Percentiles rank a stretch among this genome's conserved stretches.
Evolutionary conservation across 2,888 invertebrate genomes (phyloP).

Genomic region (Drosophila recens): DNA sequence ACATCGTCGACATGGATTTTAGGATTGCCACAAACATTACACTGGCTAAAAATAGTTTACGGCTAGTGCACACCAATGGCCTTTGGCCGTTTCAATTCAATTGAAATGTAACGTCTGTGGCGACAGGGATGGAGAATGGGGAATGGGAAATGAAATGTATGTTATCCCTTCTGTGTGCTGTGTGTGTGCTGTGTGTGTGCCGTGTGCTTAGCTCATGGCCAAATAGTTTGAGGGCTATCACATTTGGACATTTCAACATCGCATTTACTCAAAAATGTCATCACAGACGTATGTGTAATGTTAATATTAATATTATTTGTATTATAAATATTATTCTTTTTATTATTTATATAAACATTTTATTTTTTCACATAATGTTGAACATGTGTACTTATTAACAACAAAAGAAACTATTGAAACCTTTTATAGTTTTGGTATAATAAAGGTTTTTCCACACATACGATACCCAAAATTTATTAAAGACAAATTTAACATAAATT

Average conservation of each 20-base stretch:
- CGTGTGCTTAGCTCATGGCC: conserved; percentile 50
- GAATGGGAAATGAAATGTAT: too few relatives aligned
- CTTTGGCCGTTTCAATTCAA: conserved; percentile 45
- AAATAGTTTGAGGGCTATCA: conserved; percentile 59
- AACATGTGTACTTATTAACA: too few relatives aligned
- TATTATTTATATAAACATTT: too few relatives aligned
- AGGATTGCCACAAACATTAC: conserved; percentile 18
- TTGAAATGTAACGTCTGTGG: conserved; percentile 29
- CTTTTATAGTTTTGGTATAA: too few relatives aligned
- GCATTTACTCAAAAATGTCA: conserved; percentile 48
- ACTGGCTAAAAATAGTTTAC: conserved; percentile 59
- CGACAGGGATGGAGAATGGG: neutral
- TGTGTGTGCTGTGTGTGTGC: conserved; percentile 4
- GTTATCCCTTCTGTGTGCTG: neutral
- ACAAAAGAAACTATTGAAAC: too few relatives aligned
- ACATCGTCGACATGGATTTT: conserved; percentile 33
- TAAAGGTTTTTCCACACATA: too few relatives aligned
- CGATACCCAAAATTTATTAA: too few relatives aligned
- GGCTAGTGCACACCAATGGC: conserved; percentile 17
- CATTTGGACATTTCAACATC: conserved; percentile 53
- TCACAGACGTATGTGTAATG: conserved; percentile 20
- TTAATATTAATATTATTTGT: too few relatives aligned
- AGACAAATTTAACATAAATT: too few relatives aligned
- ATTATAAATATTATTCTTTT: too few relatives aligned
- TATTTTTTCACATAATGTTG: too few relatives aligned